Percentiles rank a stretch among this genome's conserved stretches.
phyloP scores from a whole-genome alignment of 1,140 invertebrate genomes.

The Neodiprion fabricii region DNA sequence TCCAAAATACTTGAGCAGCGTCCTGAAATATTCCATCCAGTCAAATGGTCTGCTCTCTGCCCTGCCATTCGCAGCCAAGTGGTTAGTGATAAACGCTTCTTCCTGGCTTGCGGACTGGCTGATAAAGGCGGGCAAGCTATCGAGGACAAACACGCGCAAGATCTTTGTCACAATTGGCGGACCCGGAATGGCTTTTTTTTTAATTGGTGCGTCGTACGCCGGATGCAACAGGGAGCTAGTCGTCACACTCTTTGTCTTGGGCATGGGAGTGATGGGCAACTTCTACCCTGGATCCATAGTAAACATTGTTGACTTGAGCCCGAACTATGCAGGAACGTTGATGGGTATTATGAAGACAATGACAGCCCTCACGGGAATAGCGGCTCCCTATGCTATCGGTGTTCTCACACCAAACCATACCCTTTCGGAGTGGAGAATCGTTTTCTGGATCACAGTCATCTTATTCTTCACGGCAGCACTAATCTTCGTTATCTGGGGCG shows the following conservation, averaged over 20 bases:
- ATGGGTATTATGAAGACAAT: constrained; percentile 85
- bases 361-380: constrained; percentile 78
- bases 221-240: constrained; percentile 71
- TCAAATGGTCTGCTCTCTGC: constrained; percentile 71
- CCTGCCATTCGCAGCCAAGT: constrained; percentile 74
- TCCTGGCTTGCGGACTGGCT: constrained; percentile 71
- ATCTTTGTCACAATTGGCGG: constrained; percentile 74
- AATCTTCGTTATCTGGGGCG: constrained; percentile 42
- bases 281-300: constrained; percentile 77
- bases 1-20: constrained; percentile 87
- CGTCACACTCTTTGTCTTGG: constrained; percentile 70
- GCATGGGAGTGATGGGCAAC: constrained; percentile 76
- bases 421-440: constrained; percentile 75
- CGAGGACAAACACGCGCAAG: constrained; percentile 68
- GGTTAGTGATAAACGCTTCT: constrained; percentile 69
- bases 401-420: constrained; percentile 74
- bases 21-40: constrained; percentile 81
- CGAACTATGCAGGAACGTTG: constrained; percentile 78
- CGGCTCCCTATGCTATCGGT: constrained; percentile 78
- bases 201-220: constrained; percentile 79
- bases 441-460: constrained; percentile 64
- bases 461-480: too few species aligned
- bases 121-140: constrained; percentile 63
- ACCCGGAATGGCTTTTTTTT: constrained; percentile 76
- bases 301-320: constrained; percentile 80